Evolutionary conservation across 1,140 invertebrate species (phyloP).

Genomic region (Mamestra configurata): DNA sequence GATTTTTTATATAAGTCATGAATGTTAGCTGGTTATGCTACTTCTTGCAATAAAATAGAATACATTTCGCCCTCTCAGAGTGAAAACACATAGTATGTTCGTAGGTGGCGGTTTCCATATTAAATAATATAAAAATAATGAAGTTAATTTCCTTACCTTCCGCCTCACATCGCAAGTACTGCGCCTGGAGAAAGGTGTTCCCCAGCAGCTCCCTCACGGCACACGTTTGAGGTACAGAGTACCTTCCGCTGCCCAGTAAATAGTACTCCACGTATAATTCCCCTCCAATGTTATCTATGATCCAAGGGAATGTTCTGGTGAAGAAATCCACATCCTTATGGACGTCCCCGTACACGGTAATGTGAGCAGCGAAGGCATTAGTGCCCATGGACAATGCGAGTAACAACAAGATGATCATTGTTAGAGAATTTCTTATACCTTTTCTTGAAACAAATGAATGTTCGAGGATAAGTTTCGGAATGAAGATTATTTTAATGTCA

Average conservation of each 20-base stretch:
- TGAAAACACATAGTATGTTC: too few relatives aligned
- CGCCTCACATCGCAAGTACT: slow-evolving; percentile 20
- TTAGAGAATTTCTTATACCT: background rate
- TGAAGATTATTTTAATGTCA: too few relatives aligned
- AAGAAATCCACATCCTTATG: slow-evolving; percentile 1
- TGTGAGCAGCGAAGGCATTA: background rate
- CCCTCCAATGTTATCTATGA: slow-evolving; percentile 28
- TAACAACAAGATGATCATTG: background rate
- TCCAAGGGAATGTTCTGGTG: slow-evolving; percentile 10
- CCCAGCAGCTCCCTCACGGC: background rate
- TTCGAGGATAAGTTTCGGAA: too few relatives aligned
- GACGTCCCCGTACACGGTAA: slow-evolving; percentile 5
- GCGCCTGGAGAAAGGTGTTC: background rate
- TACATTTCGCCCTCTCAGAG: too few relatives aligned
- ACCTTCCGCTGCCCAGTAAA: slow-evolving; percentile 1
- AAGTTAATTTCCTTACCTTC: background rate
- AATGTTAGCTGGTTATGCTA: too few relatives aligned
- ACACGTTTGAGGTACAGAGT: slow-evolving; percentile 11
- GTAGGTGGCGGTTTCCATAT: too few relatives aligned
- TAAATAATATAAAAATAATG: background rate
- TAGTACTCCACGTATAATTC: background rate
- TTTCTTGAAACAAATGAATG: too few relatives aligned
- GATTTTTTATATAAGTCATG: too few relatives aligned
- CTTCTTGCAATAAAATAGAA: too few relatives aligned
- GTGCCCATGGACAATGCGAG: background rate